These are phyloP conservation scores for Adelosebastes latens DNA, from an alignment of 2,797 vertebrate genomes.

Conservation along the genomic window DNA sequence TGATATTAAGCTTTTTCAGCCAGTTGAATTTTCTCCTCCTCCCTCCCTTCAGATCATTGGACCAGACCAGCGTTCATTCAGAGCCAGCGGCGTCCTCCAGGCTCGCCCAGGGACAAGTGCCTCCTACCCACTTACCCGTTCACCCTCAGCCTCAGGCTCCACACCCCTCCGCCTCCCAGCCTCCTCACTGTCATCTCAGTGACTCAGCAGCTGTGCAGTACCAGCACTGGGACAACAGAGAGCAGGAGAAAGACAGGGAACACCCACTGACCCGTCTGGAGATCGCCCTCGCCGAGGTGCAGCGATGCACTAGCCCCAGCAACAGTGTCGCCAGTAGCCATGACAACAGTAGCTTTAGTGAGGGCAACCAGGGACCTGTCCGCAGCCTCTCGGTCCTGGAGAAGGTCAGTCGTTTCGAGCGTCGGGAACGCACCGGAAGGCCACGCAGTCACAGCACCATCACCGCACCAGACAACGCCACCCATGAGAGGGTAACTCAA, in stretches of 20 bases:
- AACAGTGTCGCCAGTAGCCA: conserved; percentile 58
- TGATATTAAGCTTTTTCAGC: too few relatives aligned
- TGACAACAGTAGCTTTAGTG: conserved; percentile 48
- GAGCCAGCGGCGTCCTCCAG: conserved; percentile 51
- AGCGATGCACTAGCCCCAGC: conserved; percentile 63
- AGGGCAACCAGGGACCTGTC: conserved; percentile 57
- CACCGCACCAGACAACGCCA: conserved; percentile 53
- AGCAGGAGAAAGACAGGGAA: conserved; percentile 66
- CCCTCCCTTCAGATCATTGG: conserved; percentile 47
- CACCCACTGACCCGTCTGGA: conserved; percentile 83
- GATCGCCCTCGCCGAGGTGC: conserved; percentile 82
- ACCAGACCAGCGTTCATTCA: conserved; percentile 57
- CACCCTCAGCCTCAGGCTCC: conserved; percentile 52
- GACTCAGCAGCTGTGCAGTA: conserved; percentile 31
- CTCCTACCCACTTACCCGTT: conserved; percentile 55
- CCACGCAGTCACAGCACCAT: conserved; percentile 73
- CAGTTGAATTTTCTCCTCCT: rapidly evolving
- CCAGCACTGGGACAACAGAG: conserved; percentile 52
- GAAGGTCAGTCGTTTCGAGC: conserved; percentile 92
- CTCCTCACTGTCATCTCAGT: conserved; percentile 65
- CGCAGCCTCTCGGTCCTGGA: conserved; percentile 90
- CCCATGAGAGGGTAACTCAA: conserved; percentile 43
- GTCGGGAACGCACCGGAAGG: conserved; percentile 80
- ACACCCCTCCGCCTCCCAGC: conserved; percentile 46
- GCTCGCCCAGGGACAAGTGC: conserved; percentile 73